A percentile compares a stretch with the other conserved stretches of the same genome.
Evolutionary conservation across 1,140 invertebrate genomes (phyloP).

Genomic region (Procambarus virginalis): DNA sequence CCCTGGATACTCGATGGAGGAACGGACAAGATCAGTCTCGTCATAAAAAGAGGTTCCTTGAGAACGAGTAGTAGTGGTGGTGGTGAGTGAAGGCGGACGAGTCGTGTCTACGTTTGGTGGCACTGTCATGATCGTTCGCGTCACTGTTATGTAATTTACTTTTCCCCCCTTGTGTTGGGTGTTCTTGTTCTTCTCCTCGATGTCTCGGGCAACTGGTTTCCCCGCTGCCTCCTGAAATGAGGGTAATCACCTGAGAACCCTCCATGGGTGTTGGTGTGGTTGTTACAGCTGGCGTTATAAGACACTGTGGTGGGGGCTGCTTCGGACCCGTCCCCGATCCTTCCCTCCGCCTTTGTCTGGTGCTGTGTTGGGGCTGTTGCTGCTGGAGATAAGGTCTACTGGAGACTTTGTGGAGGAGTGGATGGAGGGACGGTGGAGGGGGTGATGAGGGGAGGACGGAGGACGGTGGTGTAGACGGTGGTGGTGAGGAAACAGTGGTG

Average conservation of each 20-base stretch:
- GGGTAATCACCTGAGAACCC: slow-evolving; percentile 31
- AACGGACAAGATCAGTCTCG: slow-evolving; percentile 35
- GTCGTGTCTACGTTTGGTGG: slow-evolving; percentile 17
- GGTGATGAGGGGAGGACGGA: slow-evolving; percentile 19
- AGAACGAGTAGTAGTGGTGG: background rate
- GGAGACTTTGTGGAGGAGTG: background rate
- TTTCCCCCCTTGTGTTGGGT: background rate
- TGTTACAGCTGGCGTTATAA: background rate
- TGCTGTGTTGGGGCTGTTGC: background rate
- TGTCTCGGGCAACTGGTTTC: background rate
- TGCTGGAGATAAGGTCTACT: too few relatives aligned
- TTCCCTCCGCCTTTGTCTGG: slow-evolving; percentile 35
- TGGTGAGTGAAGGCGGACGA: background rate
- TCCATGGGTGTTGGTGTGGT: background rate
- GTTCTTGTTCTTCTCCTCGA: slow-evolving; percentile 5
- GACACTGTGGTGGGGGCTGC: background rate
- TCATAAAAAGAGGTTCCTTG: slow-evolving; percentile 7
- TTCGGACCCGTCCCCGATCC: background rate
- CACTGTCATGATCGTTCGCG: slow-evolving; percentile 31
- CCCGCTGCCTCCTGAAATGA: background rate
- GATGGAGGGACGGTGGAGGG: slow-evolving; percentile 32
- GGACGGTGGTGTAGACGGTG: slow-evolving; percentile 52
- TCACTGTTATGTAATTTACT: slow-evolving; percentile 37
- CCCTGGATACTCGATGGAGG: slow-evolving; percentile 53
- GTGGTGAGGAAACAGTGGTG: slow-evolving; percentile 44